Evolutionary conservation across 2,888 invertebrate species (phyloP).

Genomic region (Plemyria rubiginata): DNA sequence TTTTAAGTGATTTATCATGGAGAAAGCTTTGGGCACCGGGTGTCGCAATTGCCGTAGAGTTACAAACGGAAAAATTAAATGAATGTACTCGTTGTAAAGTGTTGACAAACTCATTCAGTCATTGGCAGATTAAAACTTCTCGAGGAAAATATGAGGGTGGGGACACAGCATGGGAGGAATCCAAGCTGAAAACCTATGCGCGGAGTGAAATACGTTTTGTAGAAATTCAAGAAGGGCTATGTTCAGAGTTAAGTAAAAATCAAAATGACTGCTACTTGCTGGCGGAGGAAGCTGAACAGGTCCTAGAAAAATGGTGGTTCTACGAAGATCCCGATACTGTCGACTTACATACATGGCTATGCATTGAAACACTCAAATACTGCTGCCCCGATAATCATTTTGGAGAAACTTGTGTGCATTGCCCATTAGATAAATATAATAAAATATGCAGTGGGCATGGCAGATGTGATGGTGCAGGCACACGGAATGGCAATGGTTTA

Average conservation of each 20-base stretch:
- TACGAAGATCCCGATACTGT: conserved; percentile 79
- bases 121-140: conserved; percentile 92
- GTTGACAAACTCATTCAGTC: conserved; percentile 89
- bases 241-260: conserved; percentile 88
- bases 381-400: conserved; percentile 95
- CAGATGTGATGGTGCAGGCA: conserved; percentile 92
- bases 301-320: conserved; percentile 96
- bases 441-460: conserved; percentile 93
- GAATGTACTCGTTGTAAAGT: conserved; percentile 90
- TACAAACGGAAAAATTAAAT: conserved; percentile 41
- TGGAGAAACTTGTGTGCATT: conserved; percentile 91
- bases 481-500: conserved; percentile 95
- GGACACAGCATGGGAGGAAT: conserved; percentile 96
- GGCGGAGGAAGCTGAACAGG: conserved; percentile 91
- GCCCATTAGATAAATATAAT: conserved; percentile 82
- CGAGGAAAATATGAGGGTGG: conserved; percentile 96
- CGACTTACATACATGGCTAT: conserved; percentile 87
- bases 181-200: conserved; percentile 92
- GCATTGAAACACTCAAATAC: conserved; percentile 89
- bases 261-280: conserved; percentile 92
- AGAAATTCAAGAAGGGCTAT: conserved; percentile 95
- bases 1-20: conserved; percentile 45
- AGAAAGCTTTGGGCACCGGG: conserved; percentile 46
- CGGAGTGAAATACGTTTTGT: conserved; percentile 95
- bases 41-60: conserved; percentile 27